Evolutionary conservation across 2,888 invertebrate species (phyloP), one percentile per base, ranked within the genome.

Genomic region (Drosophila trichaetosa): DNA sequence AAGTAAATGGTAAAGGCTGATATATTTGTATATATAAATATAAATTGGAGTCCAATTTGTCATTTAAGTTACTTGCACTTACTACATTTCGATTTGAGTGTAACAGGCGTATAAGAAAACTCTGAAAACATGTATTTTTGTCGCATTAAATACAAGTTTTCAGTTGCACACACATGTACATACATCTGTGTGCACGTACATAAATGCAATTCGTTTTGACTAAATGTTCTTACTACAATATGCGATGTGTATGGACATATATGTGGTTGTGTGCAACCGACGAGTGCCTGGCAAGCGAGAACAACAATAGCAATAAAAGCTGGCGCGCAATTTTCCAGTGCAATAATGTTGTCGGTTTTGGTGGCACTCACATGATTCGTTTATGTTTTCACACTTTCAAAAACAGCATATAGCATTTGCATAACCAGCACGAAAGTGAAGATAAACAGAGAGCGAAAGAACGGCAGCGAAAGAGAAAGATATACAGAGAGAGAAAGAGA

Each of bases 381-480:
- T 68, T 65, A 64, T 61, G n/a, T 72, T 80, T 87, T 86, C 82
- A 75, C 87, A 79, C 84, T 79, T 81, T 83, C 67, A 69, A 71
- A 84, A 82, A 81, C 57, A 75, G 82, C 83, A 81, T 68, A 78
- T 73, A 53, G 78, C 74, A 86, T 88, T 84, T 84, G 84, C 89
- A 86, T 84, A 89, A 84, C 79, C 29, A 64, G 52, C 59, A 63
- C 33, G 40, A 38, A 62, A 71, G 24, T 36, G 33, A 62, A 58
- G 36, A 68, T 65, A 69, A 71, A 58, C 56, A 67, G 63, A 69
- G 60, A 65, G 59, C n/a, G 8, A 24, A 56, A 69, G 34, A 60
- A 31, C 40, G 51, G 53, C 42, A n/a, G 31, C 21, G 11, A 38
- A 11, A 24, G 46, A 52, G 60, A 40, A 53, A 49, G 54, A 48